phyloP scores from a whole-genome alignment of 2,113 vertebrate species.

The Oxyruncus cristatus region DNA sequence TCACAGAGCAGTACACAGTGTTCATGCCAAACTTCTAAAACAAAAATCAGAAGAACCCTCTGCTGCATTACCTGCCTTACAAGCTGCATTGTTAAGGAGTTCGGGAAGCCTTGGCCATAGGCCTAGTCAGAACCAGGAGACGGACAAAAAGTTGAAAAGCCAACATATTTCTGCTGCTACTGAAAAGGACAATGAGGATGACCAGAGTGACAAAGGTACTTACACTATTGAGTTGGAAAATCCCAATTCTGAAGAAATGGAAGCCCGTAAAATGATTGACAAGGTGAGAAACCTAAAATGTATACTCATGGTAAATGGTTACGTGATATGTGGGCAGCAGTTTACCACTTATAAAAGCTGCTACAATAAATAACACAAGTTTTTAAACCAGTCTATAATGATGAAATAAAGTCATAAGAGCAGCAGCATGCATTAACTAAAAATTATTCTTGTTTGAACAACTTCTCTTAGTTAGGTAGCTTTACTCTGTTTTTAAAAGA shows the following conservation, averaged over 20 bases:
- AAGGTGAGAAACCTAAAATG: constrained; percentile 78
- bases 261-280: constrained; percentile 95
- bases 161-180: constrained; percentile 64
- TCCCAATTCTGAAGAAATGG: constrained; percentile 89
- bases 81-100: constrained; percentile 80
- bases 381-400: neutral
- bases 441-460: neutral
- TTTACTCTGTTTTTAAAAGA: neutral
- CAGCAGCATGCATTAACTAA: neutral
- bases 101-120: constrained; percentile 88
- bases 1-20: constrained; percentile 73
- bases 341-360: neutral
- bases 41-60: constrained; percentile 91
- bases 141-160: constrained; percentile 73
- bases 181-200: constrained; percentile 85
- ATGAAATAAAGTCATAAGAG: neutral
- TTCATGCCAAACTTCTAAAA: constrained; percentile 86
- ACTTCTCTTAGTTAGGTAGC: neutral
- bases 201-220: constrained; percentile 94
- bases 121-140: constrained; percentile 81
- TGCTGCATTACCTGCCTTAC: constrained; percentile 73
- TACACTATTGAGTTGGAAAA: constrained; percentile 97
- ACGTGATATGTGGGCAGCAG: neutral
- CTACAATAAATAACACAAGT: neutral
- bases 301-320: neutral